phyloP scores from a whole-genome alignment of 2,113 vertebrate species.

The Myxocyprinus asiaticus region DNA sequence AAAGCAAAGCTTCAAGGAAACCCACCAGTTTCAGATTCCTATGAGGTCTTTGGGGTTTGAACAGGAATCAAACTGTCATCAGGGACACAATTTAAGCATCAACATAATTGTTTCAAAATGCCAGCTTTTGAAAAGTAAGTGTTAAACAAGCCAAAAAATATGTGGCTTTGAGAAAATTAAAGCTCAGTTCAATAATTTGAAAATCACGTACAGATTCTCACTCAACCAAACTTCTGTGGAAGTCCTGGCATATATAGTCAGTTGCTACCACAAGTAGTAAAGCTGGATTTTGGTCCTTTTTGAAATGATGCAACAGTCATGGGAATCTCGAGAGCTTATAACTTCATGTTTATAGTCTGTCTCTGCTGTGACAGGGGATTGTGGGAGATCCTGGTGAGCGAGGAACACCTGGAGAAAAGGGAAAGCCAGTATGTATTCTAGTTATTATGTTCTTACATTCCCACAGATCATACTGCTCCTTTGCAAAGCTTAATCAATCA shows the following conservation, averaged over 20 bases:
- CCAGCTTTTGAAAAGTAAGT: not conserved
- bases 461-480: not conserved
- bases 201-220: not conserved
- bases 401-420: constrained; percentile 73
- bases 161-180: constrained; percentile 10
- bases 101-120: constrained; percentile 18
- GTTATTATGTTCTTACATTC: not conserved
- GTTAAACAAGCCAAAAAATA: not conserved
- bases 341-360: not conserved
- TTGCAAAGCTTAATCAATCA: not conserved
- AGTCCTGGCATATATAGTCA: not conserved
- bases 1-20: not conserved
- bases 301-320: not conserved
- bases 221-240: not conserved
- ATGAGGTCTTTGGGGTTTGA: not conserved
- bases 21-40: constrained; percentile 2
- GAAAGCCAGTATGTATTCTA: constrained; percentile 71
- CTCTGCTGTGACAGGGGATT: constrained; percentile 69
- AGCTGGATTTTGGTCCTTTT: not conserved
- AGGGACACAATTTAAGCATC: constrained; percentile 1
- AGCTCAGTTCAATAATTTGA: not conserved
- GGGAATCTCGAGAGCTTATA: not conserved
- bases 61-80: not conserved
- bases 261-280: not conserved
- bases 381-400: constrained; percentile 78